phyloP scores from a whole-genome alignment of 2,888 invertebrate genomes.

The Epinotia ramella region DNA sequence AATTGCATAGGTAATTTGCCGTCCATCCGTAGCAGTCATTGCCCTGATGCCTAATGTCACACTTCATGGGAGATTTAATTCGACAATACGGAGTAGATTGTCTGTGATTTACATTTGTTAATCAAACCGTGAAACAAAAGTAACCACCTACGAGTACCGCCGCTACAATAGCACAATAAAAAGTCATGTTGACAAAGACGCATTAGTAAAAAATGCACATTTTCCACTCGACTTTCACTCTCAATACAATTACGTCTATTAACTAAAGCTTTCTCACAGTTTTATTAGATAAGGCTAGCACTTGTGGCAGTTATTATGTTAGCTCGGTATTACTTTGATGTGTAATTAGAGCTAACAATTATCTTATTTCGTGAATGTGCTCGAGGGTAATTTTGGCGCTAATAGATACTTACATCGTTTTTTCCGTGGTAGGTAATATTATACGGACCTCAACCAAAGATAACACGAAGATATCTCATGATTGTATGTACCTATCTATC shows the following conservation, averaged over 20 bases:
- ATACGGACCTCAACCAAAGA: background rate
- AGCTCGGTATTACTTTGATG: slow-evolving; percentile 29
- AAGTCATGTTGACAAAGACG: slow-evolving; percentile 56
- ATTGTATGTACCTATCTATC: too few species aligned
- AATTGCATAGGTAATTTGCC: background rate
- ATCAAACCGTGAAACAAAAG: slow-evolving; percentile 38
- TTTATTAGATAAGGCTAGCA: slow-evolving; percentile 50
- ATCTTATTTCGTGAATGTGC: slow-evolving; percentile 27
- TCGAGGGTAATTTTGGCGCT: slow-evolving; percentile 18
- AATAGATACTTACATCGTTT: slow-evolving; percentile 8
- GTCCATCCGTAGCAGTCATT: slow-evolving; percentile 6
- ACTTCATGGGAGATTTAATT: slow-evolving; percentile 16
- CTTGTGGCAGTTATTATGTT: slow-evolving; percentile 43
- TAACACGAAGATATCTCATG: too few species aligned
- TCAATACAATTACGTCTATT: slow-evolving; percentile 67
- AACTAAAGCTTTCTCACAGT: slow-evolving; percentile 70
- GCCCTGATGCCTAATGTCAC: slow-evolving; percentile 19
- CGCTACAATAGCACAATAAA: slow-evolving; percentile 47
- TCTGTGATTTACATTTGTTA: slow-evolving; percentile 24
- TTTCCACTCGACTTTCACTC: slow-evolving; percentile 74
- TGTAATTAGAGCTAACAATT: slow-evolving; percentile 42
- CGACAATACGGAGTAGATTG: slow-evolving; percentile 9
- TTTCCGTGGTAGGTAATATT: background rate
- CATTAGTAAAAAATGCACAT: slow-evolving; percentile 52
- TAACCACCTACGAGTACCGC: slow-evolving; percentile 18